Evolutionary conservation across 2,888 invertebrate species (phyloP).

Genomic region (Capitulum mitella): DNA sequence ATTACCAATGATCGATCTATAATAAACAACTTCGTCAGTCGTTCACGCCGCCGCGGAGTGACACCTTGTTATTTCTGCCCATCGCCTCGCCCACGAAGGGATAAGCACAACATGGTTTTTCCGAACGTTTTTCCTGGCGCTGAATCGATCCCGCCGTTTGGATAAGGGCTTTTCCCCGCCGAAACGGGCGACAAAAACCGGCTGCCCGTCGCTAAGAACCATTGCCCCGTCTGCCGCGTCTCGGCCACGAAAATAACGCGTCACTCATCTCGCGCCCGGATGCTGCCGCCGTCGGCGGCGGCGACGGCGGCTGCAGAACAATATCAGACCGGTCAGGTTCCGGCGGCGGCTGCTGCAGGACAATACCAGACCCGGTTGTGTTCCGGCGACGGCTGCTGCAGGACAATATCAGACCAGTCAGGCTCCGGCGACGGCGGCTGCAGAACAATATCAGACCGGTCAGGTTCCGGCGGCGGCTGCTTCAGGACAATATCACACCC

Average conservation of each 20-base stretch:
- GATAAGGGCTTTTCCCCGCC: neutral
- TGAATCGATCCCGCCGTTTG: neutral
- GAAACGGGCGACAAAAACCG: neutral
- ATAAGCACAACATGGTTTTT: neutral
- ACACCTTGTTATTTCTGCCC: neutral
- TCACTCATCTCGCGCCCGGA: neutral
- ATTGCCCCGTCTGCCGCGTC: neutral
- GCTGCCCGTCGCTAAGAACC: neutral
- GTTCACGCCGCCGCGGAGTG: neutral
- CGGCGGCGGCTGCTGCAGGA: too few species aligned
- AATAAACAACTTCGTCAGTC: neutral
- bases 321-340: neutral
- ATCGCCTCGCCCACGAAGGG: neutral
- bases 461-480: too few species aligned
- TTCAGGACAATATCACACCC: too few species aligned
- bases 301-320: neutral
- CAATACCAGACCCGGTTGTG: too few species aligned
- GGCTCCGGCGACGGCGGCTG: neutral
- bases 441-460: neutral
- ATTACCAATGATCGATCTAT: neutral
- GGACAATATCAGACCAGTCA: too few species aligned
- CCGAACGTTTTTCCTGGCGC: neutral
- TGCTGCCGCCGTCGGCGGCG: too few species aligned
- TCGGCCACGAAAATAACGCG: neutral
- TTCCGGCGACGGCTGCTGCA: too few species aligned